Evolutionary conservation across 2,113 vertebrate genomes (phyloP), one percentile per base, ranked within the genome.

Genomic region (Stictonetta naevosa): DNA sequence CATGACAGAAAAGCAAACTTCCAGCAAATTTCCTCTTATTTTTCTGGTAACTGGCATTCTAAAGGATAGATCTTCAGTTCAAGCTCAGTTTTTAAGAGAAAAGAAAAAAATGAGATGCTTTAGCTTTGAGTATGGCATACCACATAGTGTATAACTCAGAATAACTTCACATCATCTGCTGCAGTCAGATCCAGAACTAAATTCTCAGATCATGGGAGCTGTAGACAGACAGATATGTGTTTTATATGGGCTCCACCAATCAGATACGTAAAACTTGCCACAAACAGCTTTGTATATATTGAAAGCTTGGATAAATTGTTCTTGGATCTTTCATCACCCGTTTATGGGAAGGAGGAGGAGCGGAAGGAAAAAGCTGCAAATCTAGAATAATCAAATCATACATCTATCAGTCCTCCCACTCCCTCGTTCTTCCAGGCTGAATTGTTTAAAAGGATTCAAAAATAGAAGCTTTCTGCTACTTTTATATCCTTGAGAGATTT

Each of bases 291-390:
- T 68, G 8, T 86, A 60, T 82, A 17, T 44, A 64, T 28, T 83
- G 69, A 94, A 94, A 96, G 15, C 38, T 78, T 68, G 46, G 33
- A 84, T 75, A 84, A 93, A 84, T 68, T 82, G 36, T 79, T 95
- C 89, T 86, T 84, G 83, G 38, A 63, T 44, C 29, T 86, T 92
- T 92, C 77, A 89, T 60, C 83, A 75, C 38, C n/a, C 33, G 36
- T 82, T 91, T 89, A 72, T 33, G 38, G 16, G 31, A 21, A 88
- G 50, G 6, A 86, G 31, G 34, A 88, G 29, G 26, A 82, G 11
- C 6, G 40, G 34, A 93, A 91, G 53, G 53, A 84, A 82, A 82
- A 91, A 52, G 66, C 13, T 93, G 17, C 42, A 91, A 89, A 78
- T 82, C 48, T 58, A 92, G 66, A 93, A 86, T 73, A 93, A 92